phyloP scores from a whole-genome alignment of 2,113 vertebrate species.

The Semicossyphus pulcher region DNA sequence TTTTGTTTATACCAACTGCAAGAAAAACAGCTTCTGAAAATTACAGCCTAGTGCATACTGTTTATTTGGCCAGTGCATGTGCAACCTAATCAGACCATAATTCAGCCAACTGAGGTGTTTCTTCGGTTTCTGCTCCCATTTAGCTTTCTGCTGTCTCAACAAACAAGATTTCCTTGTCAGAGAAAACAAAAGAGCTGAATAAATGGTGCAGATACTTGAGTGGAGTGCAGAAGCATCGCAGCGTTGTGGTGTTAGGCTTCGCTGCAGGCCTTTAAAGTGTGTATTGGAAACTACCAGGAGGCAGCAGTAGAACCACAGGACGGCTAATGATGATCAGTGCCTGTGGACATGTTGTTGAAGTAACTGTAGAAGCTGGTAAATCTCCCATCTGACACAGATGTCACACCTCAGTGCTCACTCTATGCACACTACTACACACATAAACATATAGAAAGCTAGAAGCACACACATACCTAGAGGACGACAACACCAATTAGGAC shows the following conservation, averaged over 20 bases:
- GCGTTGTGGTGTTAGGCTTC: constrained; percentile 16
- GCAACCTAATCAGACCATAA: neutral
- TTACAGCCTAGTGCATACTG: neutral
- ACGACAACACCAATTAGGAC: constrained; percentile 63
- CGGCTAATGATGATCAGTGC: constrained; percentile 20
- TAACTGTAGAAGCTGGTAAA: constrained; percentile 72
- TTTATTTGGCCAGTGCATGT: neutral
- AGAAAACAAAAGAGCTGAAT: constrained; percentile 40
- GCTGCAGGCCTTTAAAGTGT: constrained; percentile 47
- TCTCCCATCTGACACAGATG: constrained; percentile 75
- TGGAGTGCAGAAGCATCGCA: constrained; percentile 40
- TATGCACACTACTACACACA: constrained; percentile 8
- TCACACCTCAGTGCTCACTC: constrained; percentile 59
- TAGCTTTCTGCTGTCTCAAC: constrained; percentile 25
- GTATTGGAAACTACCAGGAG: constrained; percentile 49
- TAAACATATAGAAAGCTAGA: constrained; percentile 19
- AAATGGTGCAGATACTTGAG: constrained; percentile 45
- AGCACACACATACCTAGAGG: constrained; percentile 17
- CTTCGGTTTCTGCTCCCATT: constrained; percentile 6
- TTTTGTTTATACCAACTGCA: neutral
- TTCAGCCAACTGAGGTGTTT: neutral
- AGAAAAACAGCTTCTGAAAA: too few species aligned
- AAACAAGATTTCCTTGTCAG: constrained; percentile 30
- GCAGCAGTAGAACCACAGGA: neutral
- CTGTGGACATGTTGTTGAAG: constrained; percentile 35